A percentile compares a stretch with the other conserved stretches of the same genome.
Conservation (phyloP, 2,888 invertebrate genomes). For the Esperia sulphurella region DNA sequence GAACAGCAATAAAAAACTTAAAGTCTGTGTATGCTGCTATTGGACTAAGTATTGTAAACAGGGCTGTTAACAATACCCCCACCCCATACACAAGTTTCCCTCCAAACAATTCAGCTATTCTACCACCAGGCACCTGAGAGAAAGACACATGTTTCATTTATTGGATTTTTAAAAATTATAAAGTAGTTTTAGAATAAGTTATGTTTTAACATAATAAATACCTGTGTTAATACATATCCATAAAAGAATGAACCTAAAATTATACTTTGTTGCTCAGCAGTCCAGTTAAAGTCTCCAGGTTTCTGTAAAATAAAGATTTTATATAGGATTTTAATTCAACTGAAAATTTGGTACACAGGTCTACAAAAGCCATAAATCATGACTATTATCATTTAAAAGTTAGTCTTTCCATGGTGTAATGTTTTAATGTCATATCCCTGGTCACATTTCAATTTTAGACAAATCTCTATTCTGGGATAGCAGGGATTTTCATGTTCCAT, state of each 20-base stretch:
- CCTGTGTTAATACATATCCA: constrained; percentile 90
- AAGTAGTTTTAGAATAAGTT: neutral
- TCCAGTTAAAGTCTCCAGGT: constrained; percentile 88
- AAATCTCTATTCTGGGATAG: no score
- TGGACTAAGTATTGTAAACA: constrained; percentile 91
- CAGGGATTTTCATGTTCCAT: no score
- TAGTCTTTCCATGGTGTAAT: neutral
- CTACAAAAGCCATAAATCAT: no score
- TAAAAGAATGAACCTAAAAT: constrained; percentile 91
- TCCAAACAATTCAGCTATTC: constrained; percentile 91
- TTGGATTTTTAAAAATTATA: neutral
- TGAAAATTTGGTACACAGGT: no score
- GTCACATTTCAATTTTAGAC: no score
- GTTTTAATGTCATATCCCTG: no score
- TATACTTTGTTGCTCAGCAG: constrained; percentile 87
- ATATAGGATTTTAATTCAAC: neutral
- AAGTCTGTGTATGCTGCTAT: constrained; percentile 85
- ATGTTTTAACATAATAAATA: constrained; percentile 41
- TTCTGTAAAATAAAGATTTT: constrained; percentile 65
- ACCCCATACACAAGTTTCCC: constrained; percentile 93
- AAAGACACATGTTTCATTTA: neutral
- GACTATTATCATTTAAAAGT: neutral
- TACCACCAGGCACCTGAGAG: constrained; percentile 83
- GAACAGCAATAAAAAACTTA: constrained; percentile 84
- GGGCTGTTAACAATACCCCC: constrained; percentile 88